A percentile compares a stretch with the other conserved stretches of the same genome.
Evolutionary conservation across 2,113 vertebrate genomes (phyloP).

Genomic region (Lathamus discolor): DNA sequence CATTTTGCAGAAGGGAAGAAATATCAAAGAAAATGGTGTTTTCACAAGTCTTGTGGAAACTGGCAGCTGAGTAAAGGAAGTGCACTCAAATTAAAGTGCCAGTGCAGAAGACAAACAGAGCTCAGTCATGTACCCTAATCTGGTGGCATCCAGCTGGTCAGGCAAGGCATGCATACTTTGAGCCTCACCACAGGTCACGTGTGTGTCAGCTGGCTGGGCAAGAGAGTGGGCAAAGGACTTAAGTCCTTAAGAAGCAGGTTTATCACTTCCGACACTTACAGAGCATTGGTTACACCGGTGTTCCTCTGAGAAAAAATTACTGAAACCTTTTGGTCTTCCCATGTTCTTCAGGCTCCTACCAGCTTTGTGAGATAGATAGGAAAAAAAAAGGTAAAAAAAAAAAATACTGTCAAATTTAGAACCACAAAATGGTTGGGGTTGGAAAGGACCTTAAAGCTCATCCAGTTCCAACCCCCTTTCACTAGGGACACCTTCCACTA

Average conservation of each 20-base stretch:
- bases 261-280: rapidly evolving
- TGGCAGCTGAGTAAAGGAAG: constrained; percentile 20
- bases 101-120: neutral
- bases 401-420: neutral
- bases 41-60: neutral
- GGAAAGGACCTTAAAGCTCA: neutral
- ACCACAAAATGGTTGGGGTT: neutral
- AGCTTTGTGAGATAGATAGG: neutral
- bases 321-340: neutral
- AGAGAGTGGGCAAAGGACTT: neutral
- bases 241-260: neutral
- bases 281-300: neutral
- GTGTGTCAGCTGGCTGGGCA: neutral
- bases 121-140: neutral
- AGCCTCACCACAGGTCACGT: rapidly evolving
- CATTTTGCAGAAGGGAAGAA: neutral
- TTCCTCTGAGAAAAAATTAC: neutral
- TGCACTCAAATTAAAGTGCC: neutral
- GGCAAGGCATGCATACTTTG: neutral
- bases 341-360: neutral
- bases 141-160: neutral
- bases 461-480: neutral
- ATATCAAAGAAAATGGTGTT: neutral
- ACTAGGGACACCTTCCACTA: neutral
- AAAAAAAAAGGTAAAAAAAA: neutral